phyloP scores from a whole-genome alignment of 2,113 vertebrate species.

The Ammodytes dubius region DNA sequence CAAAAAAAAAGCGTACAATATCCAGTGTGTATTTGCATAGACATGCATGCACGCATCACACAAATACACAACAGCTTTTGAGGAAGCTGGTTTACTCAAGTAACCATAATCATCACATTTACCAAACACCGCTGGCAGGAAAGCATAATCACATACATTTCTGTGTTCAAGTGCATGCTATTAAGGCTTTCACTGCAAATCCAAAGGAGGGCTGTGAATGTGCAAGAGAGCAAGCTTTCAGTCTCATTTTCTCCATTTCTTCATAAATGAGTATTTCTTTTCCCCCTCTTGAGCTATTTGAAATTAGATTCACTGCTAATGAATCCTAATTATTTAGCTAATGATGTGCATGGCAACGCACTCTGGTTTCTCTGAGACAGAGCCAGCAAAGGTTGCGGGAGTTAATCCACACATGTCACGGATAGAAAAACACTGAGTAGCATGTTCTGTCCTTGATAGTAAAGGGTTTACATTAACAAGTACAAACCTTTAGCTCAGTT shows the following conservation, averaged over 20 bases:
- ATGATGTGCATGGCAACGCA: conserved; percentile 71
- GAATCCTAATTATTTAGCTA: conserved; percentile 83
- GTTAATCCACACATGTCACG: conserved; percentile 72
- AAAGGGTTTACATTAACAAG: conserved; percentile 10
- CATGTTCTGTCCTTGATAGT: conserved; percentile 26
- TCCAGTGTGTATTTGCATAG: conserved; percentile 1
- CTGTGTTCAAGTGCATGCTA: conserved; percentile 58
- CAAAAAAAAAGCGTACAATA: conserved; percentile 29
- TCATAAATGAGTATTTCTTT: conserved; percentile 49
- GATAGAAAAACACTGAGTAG: conserved; percentile 23
- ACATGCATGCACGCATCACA: conserved; percentile 13
- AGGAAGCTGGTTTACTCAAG: conserved; percentile 45
- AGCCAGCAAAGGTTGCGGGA: conserved; percentile 72
- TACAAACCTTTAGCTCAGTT: conserved; percentile 4
- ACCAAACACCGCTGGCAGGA: conserved; percentile 60
- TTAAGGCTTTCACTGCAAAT: conserved; percentile 51
- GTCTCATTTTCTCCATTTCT: conserved; percentile 50
- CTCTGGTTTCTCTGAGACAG: conserved; percentile 64
- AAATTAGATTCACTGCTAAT: conserved; percentile 82
- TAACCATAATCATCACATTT: conserved; percentile 67
- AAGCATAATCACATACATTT: conserved; percentile 60
- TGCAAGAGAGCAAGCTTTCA: conserved; percentile 64
- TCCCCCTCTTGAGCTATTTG: conserved; percentile 66
- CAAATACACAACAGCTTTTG: conserved; percentile 25
- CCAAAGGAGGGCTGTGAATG: conserved; percentile 60